These are phyloP conservation scores for Willisornis vidua DNA, from an alignment of 2,113 vertebrate genomes.

Conservation along the genomic window DNA sequence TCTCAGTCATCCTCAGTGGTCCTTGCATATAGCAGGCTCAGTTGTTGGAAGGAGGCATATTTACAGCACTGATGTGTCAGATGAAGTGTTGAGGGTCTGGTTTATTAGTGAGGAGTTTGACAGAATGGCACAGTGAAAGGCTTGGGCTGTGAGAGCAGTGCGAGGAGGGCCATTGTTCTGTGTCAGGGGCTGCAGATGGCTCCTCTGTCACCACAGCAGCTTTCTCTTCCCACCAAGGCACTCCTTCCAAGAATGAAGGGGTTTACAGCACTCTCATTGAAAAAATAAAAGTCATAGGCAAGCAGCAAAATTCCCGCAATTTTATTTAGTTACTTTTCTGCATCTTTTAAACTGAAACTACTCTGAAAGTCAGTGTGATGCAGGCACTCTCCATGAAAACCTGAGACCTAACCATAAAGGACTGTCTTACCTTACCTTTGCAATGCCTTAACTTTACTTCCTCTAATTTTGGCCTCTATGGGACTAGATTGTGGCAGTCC, in stretches of 20 bases:
- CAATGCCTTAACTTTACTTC: neutral
- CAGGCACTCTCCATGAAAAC: neutral
- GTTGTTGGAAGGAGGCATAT: neutral
- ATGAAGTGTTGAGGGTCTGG: neutral
- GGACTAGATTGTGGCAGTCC: neutral
- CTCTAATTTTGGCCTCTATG: neutral
- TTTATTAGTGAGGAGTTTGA: neutral
- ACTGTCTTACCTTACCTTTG: neutral
- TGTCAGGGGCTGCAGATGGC: neutral
- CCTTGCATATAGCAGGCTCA: fast-evolving
- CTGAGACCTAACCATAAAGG: neutral
- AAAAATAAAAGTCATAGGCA: neutral
- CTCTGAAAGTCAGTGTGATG: neutral
- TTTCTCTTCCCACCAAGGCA: neutral
- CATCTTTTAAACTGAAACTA: neutral
- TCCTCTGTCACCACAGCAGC: neutral
- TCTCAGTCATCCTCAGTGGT: neutral
- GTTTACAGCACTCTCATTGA: neutral
- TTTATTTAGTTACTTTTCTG: neutral
- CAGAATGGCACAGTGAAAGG: fast-evolving
- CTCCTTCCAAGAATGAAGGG: neutral
- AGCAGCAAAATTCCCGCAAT: neutral
- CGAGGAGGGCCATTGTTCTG: neutral
- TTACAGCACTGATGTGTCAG: neutral
- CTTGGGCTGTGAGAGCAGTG: neutral